Evolutionary conservation across 2,113 vertebrate genomes (phyloP).

Genomic region (Ivindomyrus marchei): DNA sequence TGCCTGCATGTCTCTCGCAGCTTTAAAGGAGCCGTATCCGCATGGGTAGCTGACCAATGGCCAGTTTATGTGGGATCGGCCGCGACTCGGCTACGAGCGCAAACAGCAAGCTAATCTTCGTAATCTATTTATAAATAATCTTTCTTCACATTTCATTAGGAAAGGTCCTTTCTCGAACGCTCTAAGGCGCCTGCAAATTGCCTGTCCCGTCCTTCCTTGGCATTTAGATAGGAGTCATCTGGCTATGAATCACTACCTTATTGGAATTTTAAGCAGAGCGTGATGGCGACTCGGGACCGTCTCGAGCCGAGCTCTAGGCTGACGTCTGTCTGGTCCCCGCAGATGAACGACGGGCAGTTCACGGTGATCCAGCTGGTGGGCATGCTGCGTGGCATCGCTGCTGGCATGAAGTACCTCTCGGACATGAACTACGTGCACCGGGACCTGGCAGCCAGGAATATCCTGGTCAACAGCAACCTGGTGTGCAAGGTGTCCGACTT

Average conservation of each 20-base stretch:
- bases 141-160: slow-evolving; percentile 29
- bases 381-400: slow-evolving; percentile 89
- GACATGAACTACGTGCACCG: slow-evolving; percentile 97
- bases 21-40: not conserved
- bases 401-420: slow-evolving; percentile 92
- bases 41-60: not conserved
- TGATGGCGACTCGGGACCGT: not conserved
- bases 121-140: slow-evolving; percentile 32
- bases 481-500: slow-evolving; percentile 98
- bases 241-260: slow-evolving; percentile 40
- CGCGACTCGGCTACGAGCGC: slow-evolving; percentile 2
- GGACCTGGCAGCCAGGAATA: slow-evolving; percentile 90
- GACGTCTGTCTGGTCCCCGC: slow-evolving; percentile 15
- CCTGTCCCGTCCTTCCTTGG: slow-evolving; percentile 35
- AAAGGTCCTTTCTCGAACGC: slow-evolving; percentile 30
- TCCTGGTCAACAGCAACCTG: slow-evolving; percentile 93
- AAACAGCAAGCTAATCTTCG: slow-evolving; percentile 5
- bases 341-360: slow-evolving; percentile 95
- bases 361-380: slow-evolving; percentile 95
- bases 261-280: slow-evolving; percentile 39
- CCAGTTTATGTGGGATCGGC: not conserved
- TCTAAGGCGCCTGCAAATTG: slow-evolving; percentile 32
- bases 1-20: not conserved
- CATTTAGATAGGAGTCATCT: slow-evolving; percentile 47
- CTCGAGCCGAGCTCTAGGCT: not conserved